Evolutionary conservation across 2,797 vertebrate species (phyloP).

Genomic region (Myioborus miniatus): DNA sequence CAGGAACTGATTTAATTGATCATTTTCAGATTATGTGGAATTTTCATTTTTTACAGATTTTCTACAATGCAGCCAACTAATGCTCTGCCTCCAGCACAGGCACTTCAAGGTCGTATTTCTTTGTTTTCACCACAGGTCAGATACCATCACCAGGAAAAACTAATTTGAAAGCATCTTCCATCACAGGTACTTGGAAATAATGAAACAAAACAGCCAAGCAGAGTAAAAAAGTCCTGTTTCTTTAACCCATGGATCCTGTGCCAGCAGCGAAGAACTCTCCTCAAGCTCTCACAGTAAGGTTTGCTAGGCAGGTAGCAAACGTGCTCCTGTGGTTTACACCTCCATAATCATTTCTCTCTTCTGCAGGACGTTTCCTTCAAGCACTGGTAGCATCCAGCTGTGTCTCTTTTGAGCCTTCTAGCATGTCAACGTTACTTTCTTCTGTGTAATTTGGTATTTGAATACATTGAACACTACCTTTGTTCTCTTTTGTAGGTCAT

Average conservation of each 20-base stretch:
- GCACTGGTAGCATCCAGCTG: neutral
- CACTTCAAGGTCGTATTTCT: neutral
- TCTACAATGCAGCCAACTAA: neutral
- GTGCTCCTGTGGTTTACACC: neutral
- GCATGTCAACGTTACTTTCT: neutral
- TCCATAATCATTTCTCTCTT: neutral
- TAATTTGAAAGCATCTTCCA: slow-evolving; percentile 51
- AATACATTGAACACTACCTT: slow-evolving; percentile 60
- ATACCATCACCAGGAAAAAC: slow-evolving; percentile 23
- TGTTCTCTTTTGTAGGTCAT: slow-evolving; percentile 85
- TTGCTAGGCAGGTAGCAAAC: neutral
- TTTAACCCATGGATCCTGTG: neutral
- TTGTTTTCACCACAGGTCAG: slow-evolving; percentile 55
- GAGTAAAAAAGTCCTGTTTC: neutral
- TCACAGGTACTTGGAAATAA: slow-evolving; percentile 26
- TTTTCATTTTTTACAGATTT: slow-evolving; percentile 36
- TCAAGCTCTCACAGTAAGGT: neutral
- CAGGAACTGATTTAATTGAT: slow-evolving; percentile 17
- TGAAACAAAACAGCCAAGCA: neutral
- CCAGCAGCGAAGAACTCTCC: neutral
- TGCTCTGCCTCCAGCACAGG: neutral
- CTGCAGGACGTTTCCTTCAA: neutral
- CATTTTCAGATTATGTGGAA: slow-evolving; percentile 23
- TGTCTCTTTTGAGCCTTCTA: slow-evolving; percentile 10
- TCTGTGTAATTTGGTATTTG: neutral